Percentiles rank a stretch among this genome's conserved stretches.
Evolutionary conservation across 1,140 invertebrate genomes (phyloP).

Genomic region (Diuraphis noxia): DNA sequence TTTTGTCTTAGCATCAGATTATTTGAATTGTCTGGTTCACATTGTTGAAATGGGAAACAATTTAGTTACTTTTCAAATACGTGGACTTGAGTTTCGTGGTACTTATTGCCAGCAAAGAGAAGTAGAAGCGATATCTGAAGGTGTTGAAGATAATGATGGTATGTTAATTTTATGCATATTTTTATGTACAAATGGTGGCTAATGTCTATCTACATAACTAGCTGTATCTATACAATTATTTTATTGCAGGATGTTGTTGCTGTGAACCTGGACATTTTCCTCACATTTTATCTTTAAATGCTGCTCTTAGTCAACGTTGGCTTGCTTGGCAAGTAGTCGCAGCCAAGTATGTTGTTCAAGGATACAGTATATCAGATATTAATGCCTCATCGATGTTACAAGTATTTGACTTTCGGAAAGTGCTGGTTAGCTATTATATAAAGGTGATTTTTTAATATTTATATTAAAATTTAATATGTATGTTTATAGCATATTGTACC

Average conservation of each 20-base stretch:
- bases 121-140: constrained; percentile 97
- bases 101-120: constrained; percentile 98
- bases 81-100: constrained; percentile 95
- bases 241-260: constrained; percentile 76
- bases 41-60: constrained; percentile 98
- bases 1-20: constrained; percentile 96
- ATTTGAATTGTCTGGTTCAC: constrained; percentile 96
- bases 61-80: constrained; percentile 95
- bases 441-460: constrained; percentile 68
- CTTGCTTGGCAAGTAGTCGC: constrained; percentile 95
- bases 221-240: background rate
- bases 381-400: constrained; percentile 94
- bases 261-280: constrained; percentile 91
- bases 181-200: background rate
- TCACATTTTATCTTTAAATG: constrained; percentile 86
- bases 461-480: constrained; percentile 26
- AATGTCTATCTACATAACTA: background rate
- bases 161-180: constrained; percentile 54
- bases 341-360: constrained; percentile 94
- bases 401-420: constrained; percentile 95
- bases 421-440: constrained; percentile 96
- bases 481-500: background rate
- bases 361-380: constrained; percentile 97
- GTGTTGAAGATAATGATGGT: constrained; percentile 92
- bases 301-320: constrained; percentile 97